Evolutionary conservation across 2,888 invertebrate species (phyloP), one percentile per base, ranked within the genome.

Genomic region (Tetranychus truncatus): DNA sequence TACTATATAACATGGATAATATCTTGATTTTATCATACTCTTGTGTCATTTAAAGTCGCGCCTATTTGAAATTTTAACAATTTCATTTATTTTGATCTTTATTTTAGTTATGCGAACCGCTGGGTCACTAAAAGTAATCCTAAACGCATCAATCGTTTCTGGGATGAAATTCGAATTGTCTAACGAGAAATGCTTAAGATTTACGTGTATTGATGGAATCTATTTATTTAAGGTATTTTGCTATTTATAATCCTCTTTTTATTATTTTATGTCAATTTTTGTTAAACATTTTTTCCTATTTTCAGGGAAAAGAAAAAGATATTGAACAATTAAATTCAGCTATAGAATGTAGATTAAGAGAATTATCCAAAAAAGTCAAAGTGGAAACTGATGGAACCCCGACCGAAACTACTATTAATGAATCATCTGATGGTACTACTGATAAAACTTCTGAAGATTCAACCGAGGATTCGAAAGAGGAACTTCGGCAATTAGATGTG

Each of bases 91-190:
- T 69, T 71, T 71, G 34, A 45, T 6, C 20, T 71, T 45, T 21
- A 76, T 69, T 76, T 76, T 11, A 83, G 92, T 95, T 34, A 92
- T 93, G 82, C 87, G 95, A 78, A 91, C 91, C 45, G 87, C 91
- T 21, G 95, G 95, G 74, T 93, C 91, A 80, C 87, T 94, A 79
- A 87, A 93, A 75, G 89, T 95, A 74, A 88, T 95, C 81, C 86
- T 96, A 76, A 96, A 95, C 83, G 94, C 95, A 67, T 93, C 93
- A 86, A 88, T 90, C 69, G 78, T 78, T 77, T 74, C 78, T n/a
- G 79, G 78, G n/a, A 79, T 79, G 79, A 75, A 74, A 71, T 76
- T 77, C 46, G 77, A 77, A 66, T 55, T 76, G 34, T 67, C 77
- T 7, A 75, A 74, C 45, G 77, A 76, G 11, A 75, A 75, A 20